phyloP scores from a whole-genome alignment of 2,888 invertebrate species.

The Ganaspis brasiliensis region DNA sequence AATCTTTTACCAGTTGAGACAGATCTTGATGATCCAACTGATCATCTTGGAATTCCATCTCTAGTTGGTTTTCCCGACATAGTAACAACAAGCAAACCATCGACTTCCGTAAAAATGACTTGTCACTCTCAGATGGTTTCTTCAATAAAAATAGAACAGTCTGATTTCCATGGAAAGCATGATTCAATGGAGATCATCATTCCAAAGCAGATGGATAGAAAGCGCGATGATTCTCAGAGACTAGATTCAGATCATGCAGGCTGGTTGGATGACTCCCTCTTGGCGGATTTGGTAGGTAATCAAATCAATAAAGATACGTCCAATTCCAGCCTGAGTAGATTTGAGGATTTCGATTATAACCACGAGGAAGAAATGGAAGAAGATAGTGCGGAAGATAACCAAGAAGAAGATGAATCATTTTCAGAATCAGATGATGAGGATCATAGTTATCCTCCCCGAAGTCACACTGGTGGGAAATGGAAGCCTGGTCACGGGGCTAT shows the following conservation, averaged over 20 bases:
- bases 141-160: slow-evolving; percentile 57
- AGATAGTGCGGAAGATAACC: slow-evolving; percentile 76
- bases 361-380: slow-evolving; percentile 75
- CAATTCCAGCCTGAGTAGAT: slow-evolving; percentile 60
- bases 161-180: slow-evolving; percentile 59
- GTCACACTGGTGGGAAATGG: slow-evolving; percentile 88
- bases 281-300: slow-evolving; percentile 70
- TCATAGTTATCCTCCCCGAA: slow-evolving; percentile 81
- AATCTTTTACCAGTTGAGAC: slow-evolving; percentile 72
- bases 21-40: slow-evolving; percentile 76
- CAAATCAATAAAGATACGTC: slow-evolving; percentile 67
- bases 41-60: slow-evolving; percentile 76
- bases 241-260: slow-evolving; percentile 68
- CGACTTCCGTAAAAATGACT: slow-evolving; percentile 52
- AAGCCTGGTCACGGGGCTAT: slow-evolving; percentile 82
- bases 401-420: slow-evolving; percentile 83
- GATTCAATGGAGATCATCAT: slow-evolving; percentile 57
- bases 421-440: slow-evolving; percentile 83
- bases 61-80: slow-evolving; percentile 78
- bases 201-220: slow-evolving; percentile 63
- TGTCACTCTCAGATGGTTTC: slow-evolving; percentile 48
- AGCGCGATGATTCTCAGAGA: slow-evolving; percentile 68
- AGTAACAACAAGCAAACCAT: slow-evolving; percentile 66
- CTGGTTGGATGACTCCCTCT: slow-evolving; percentile 75
- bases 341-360: slow-evolving; percentile 71